phyloP scores from a whole-genome alignment of 2,888 invertebrate genomes.

The Pollenia amentaria region DNA sequence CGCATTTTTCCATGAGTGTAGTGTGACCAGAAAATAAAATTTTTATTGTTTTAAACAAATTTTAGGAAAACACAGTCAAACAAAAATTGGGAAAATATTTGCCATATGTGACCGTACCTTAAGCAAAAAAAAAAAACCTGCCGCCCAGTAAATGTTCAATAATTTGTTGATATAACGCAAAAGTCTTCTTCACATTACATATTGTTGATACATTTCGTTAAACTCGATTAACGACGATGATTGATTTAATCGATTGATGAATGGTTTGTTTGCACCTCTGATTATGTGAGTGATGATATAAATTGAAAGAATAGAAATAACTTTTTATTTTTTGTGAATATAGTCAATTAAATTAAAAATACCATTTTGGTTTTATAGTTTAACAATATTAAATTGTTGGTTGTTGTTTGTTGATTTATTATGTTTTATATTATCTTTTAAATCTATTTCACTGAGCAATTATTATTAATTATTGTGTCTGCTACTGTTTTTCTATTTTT shows the following conservation, averaged over 20 bases:
- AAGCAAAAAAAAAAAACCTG: not conserved
- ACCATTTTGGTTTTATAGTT: not conserved
- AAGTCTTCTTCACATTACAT: not conserved
- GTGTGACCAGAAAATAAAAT: too few relatives aligned
- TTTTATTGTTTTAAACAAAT: too few relatives aligned
- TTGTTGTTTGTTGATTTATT: not conserved
- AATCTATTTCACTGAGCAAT: not conserved
- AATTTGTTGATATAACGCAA: slow-evolving; percentile 5
- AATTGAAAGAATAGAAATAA: not conserved
- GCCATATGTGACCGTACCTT: too few relatives aligned
- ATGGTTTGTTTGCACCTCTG: too few relatives aligned
- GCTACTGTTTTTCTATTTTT: not conserved
- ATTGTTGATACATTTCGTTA: not conserved
- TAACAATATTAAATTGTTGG: not conserved
- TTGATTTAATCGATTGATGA: not conserved
- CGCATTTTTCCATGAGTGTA: too few relatives aligned
- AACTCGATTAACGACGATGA: not conserved
- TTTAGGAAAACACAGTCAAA: too few relatives aligned
- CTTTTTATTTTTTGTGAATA: not conserved
- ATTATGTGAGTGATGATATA: not conserved
- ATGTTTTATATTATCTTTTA: not conserved
- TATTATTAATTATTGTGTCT: not conserved
- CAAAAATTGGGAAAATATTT: too few relatives aligned
- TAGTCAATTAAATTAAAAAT: not conserved
- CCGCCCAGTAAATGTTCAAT: slow-evolving; percentile 3